Conservation (phyloP, 2,113 vertebrate species). For the Girardinichthys multiradiatus region DNA sequence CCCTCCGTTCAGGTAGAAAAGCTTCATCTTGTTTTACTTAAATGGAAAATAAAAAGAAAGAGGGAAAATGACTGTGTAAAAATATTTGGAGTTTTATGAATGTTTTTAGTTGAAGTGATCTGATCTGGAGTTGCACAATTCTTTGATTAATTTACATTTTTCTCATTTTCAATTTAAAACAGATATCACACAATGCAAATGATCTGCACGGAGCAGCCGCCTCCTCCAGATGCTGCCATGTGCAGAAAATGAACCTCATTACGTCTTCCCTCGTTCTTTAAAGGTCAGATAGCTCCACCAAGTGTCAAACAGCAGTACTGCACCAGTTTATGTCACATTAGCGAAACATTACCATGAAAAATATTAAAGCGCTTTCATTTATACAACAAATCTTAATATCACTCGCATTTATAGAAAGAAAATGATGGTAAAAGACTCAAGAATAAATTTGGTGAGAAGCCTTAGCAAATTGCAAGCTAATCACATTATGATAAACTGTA, state of each 20-base stretch:
- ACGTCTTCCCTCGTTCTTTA: background rate
- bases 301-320: background rate
- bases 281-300: constrained; percentile 6
- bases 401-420: background rate
- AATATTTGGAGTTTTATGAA: background rate
- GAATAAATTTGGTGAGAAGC: background rate
- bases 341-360: background rate
- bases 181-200: background rate
- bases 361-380: background rate
- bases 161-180: constrained; percentile 23
- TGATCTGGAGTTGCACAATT: background rate
- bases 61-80: background rate
- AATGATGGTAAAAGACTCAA: too few relatives aligned
- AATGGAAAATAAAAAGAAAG: background rate
- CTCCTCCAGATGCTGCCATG: constrained; percentile 37
- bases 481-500: background rate
- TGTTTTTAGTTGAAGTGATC: background rate
- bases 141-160: background rate
- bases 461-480: background rate
- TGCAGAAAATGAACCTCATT: background rate
- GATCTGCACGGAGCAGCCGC: constrained; percentile 21
- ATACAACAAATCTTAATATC: background rate
- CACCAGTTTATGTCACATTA: background rate
- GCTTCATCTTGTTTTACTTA: constrained; percentile 4
- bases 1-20: constrained; percentile 46